Evolutionary conservation across 2,113 vertebrate genomes (phyloP).

Genomic region (Prionailurus viverrinus): DNA sequence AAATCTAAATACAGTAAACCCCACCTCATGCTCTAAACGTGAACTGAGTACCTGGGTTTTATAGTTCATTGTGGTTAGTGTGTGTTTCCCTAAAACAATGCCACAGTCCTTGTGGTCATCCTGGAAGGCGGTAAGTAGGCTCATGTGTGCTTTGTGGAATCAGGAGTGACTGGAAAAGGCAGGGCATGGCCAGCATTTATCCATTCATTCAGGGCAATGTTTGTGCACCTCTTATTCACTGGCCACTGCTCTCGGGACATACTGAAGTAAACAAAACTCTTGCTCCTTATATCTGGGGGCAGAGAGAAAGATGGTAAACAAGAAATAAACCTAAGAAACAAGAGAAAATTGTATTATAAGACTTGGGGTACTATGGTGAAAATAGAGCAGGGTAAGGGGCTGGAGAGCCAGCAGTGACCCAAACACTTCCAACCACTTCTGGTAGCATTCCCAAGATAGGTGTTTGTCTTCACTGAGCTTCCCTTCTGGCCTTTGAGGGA

Average conservation of each 20-base stretch:
- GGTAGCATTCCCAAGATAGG: not conserved
- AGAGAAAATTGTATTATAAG: not conserved
- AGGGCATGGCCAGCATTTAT: no score
- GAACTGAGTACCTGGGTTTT: not conserved
- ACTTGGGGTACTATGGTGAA: not conserved
- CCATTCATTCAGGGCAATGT: not conserved
- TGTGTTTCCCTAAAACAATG: not conserved
- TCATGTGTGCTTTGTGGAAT: not conserved
- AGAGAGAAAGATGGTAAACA: not conserved
- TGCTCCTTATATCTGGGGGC: not conserved
- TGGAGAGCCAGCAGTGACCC: not conserved
- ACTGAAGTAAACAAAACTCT: not conserved
- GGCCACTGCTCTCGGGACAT: not conserved
- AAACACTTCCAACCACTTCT: not conserved
- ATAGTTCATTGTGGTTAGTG: not conserved
- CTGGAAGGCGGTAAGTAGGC: not conserved
- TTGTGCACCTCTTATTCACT: not conserved
- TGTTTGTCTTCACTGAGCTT: not conserved
- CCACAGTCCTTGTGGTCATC: not conserved
- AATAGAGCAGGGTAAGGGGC: not conserved
- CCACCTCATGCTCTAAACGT: not conserved
- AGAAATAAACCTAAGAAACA: not conserved
- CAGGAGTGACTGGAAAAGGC: not conserved
- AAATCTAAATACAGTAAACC: not conserved
- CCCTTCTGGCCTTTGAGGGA: not conserved